Evolutionary conservation across 1,140 invertebrate species (phyloP).

Genomic region (Babylonia areolata): DNA sequence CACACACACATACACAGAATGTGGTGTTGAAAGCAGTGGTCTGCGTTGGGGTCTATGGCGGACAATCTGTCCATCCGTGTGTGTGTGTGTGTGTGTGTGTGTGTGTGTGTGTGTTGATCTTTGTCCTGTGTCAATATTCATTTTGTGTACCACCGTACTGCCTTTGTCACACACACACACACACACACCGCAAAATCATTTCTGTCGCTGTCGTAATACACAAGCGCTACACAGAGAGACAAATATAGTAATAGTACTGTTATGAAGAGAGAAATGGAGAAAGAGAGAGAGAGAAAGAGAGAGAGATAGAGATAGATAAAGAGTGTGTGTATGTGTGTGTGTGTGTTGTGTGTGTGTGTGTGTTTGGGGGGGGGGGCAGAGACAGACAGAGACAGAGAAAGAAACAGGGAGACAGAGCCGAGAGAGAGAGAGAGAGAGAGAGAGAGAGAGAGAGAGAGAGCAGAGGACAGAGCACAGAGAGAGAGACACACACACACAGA

Average conservation of each 20-base stretch:
- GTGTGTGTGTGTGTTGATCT: slow-evolving; percentile 2
- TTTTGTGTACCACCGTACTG: not conserved
- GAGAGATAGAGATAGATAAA: not conserved
- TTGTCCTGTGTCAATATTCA: slow-evolving; percentile 13
- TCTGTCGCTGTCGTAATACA: not conserved
- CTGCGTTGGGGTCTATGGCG: too few relatives aligned
- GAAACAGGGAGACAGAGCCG: too few relatives aligned
- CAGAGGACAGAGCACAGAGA: too few relatives aligned
- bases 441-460: too few relatives aligned
- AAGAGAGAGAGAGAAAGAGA: slow-evolving; percentile 3
- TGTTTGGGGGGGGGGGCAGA: too few relatives aligned
- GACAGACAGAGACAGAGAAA: too few relatives aligned
- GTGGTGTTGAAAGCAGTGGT: not conserved
- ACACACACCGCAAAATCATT: not conserved
- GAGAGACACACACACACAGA: too few relatives aligned
- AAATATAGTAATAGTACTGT: too few relatives aligned
- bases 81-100: too few relatives aligned
- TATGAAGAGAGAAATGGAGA: not conserved
- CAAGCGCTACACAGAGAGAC: not conserved
- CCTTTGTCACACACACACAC: not conserved
- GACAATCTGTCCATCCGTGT: too few relatives aligned
- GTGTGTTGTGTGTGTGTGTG: too few relatives aligned
- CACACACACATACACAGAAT: not conserved
- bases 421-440: too few relatives aligned
- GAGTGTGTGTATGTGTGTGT: not conserved